These are phyloP conservation scores for Philypnodon macrostomus DNA, from an alignment of 2,797 vertebrate genomes.

Conservation along the genomic window DNA sequence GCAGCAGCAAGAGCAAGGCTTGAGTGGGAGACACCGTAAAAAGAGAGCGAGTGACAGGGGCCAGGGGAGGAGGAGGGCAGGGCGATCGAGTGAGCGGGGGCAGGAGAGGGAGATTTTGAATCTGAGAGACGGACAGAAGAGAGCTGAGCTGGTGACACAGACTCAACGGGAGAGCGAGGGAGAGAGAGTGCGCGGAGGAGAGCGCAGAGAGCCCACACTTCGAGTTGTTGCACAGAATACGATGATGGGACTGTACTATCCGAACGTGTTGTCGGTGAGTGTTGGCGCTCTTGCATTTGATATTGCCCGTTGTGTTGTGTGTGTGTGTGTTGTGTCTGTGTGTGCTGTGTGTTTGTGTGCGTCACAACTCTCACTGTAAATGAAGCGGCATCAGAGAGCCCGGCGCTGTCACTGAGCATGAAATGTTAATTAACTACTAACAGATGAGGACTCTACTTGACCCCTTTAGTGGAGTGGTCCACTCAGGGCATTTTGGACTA, in stretches of 20 bases:
- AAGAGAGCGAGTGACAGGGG: slow-evolving; percentile 63
- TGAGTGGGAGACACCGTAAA: slow-evolving; percentile 54
- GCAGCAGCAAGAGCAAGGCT: slow-evolving; percentile 57
- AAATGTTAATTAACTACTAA: slow-evolving; percentile 64
- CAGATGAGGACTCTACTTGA: slow-evolving; percentile 64
- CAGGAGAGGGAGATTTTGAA: slow-evolving; percentile 83
- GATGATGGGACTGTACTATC: slow-evolving; percentile 84
- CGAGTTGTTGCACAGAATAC: slow-evolving; percentile 72
- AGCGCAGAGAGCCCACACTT: slow-evolving; percentile 58
- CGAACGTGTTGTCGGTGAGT: slow-evolving; percentile 81
- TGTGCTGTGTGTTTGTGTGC: slow-evolving; percentile 4
- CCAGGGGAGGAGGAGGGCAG: slow-evolving; percentile 45
- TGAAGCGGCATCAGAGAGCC: slow-evolving; percentile 24
- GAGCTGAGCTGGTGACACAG: slow-evolving; percentile 69
- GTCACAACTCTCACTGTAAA: slow-evolving; percentile 24
- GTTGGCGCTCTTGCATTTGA: slow-evolving; percentile 39
- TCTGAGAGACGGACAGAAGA: slow-evolving; percentile 74
- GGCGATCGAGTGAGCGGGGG: slow-evolving; percentile 66
- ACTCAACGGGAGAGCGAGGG: slow-evolving; percentile 59
- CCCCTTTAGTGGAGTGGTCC: slow-evolving; percentile 50
- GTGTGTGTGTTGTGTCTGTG: slow-evolving; percentile 2
- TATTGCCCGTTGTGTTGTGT: slow-evolving; percentile 25
- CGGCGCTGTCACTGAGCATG: slow-evolving; percentile 56
- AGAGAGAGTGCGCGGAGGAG: slow-evolving; percentile 58
- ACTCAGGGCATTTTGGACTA: slow-evolving; percentile 43